Evolutionary conservation across 2,888 invertebrate species (phyloP).

Genomic region (Chelonus formosanus): DNA sequence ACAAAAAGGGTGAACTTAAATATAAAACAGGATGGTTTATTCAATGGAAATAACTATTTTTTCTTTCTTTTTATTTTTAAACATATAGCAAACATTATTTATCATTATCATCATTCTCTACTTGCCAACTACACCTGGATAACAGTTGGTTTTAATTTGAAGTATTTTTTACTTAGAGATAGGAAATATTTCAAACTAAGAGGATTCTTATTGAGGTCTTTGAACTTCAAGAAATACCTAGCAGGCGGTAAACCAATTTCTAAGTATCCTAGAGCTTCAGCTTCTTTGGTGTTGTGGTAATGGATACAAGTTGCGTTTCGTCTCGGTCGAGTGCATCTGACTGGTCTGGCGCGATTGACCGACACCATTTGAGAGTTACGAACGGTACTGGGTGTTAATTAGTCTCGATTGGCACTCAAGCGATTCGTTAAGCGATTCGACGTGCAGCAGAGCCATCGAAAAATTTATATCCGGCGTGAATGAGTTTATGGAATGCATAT

Average conservation of each 20-base stretch:
- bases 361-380: slow-evolving; percentile 25
- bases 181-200: background rate
- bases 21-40: no score
- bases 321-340: slow-evolving; percentile 41
- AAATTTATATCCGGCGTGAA: slow-evolving; percentile 1
- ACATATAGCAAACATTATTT: no score
- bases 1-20: no score
- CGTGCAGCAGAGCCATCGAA: slow-evolving; percentile 20
- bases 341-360: slow-evolving; percentile 27
- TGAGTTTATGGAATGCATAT: slow-evolving; percentile 27
- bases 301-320: slow-evolving; percentile 40
- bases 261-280: slow-evolving; percentile 24
- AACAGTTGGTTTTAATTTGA: no score
- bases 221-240: slow-evolving; percentile 26
- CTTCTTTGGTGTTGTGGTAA: slow-evolving; percentile 21
- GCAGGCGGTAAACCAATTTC: slow-evolving; percentile 30
- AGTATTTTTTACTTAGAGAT: background rate
- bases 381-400: slow-evolving; percentile 46
- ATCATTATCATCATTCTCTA: no score
- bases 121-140: no score
- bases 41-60: no score
- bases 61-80: background rate
- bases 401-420: slow-evolving; percentile 51
- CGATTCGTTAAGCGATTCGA: slow-evolving; percentile 42
- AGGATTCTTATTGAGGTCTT: slow-evolving; percentile 22